Evolutionary conservation across 2,113 vertebrate species (phyloP).

Genomic region (Zosterops japonicus): DNA sequence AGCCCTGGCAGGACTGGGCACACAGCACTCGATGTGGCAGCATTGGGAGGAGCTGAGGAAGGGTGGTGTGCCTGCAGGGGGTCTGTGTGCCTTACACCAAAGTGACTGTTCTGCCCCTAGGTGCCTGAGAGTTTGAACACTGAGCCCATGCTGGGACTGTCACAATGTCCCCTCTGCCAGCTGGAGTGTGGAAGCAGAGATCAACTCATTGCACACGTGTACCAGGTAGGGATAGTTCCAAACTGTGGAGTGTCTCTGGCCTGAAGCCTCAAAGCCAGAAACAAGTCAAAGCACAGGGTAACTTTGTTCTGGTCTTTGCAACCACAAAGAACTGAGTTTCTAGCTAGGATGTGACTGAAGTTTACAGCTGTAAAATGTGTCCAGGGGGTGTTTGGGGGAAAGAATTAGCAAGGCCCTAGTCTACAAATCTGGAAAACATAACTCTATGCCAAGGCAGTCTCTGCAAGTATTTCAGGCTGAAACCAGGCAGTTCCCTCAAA

Average conservation of each 20-base stretch:
- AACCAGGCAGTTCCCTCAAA: background rate
- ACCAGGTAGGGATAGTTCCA: conserved; percentile 82
- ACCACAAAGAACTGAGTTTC: background rate
- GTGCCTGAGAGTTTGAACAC: conserved; percentile 54
- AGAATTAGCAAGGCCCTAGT: background rate
- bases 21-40: rapidly evolving
- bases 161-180: conserved; percentile 90
- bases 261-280: background rate
- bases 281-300: background rate
- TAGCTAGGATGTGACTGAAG: background rate
- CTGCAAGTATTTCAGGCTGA: background rate
- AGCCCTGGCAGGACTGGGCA: background rate
- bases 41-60: background rate
- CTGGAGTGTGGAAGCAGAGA: conserved; percentile 90
- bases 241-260: background rate
- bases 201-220: conserved; percentile 91
- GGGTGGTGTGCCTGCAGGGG: rapidly evolving
- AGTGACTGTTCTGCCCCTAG: conserved; percentile 45
- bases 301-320: background rate
- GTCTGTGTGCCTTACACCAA: background rate
- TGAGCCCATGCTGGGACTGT: conserved; percentile 75
- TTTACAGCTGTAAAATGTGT: background rate
- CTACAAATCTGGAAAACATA: background rate
- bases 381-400: background rate
- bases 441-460: background rate